Percentiles rank a stretch among this genome's conserved stretches.
Conservation (phyloP, 2,888 invertebrate species). For the Ormyrus thymus region DNA sequence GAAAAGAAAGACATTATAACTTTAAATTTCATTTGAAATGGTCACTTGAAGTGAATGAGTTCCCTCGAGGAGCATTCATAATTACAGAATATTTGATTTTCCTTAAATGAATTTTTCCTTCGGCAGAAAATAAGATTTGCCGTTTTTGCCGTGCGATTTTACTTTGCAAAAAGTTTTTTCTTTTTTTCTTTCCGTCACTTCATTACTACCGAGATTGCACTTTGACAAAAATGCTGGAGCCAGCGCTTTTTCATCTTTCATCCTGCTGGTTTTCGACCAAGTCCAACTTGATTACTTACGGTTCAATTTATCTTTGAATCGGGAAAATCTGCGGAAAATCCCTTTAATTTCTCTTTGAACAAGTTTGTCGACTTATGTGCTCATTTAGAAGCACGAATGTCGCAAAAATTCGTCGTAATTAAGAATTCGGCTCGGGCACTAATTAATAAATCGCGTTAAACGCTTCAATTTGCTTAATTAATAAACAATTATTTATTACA, state of each 20-base stretch:
- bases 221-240: conserved; percentile 54
- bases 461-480: background rate
- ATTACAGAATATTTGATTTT: background rate
- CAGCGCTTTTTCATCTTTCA: conserved; percentile 54
- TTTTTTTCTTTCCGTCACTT: conserved; percentile 39
- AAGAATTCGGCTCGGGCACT: background rate
- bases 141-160: conserved; percentile 11
- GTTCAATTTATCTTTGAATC: conserved; percentile 56
- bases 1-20: too few relatives aligned
- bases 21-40: too few relatives aligned
- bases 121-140: conserved; percentile 8
- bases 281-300: conserved; percentile 55
- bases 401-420: conserved; percentile 1
- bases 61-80: background rate
- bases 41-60: too few relatives aligned
- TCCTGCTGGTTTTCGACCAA: conserved; percentile 22
- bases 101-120: conserved; percentile 17
- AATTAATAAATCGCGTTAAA: background rate
- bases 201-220: conserved; percentile 53
- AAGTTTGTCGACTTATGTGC: conserved; percentile 47
- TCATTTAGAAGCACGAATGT: conserved; percentile 24
- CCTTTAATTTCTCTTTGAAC: conserved; percentile 49
- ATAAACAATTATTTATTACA: background rate
- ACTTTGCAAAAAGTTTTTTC: conserved; percentile 38
- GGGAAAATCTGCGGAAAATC: conserved; percentile 54